phyloP scores from a whole-genome alignment of 2,797 vertebrate genomes.

The Anabacerthia variegaticeps region DNA sequence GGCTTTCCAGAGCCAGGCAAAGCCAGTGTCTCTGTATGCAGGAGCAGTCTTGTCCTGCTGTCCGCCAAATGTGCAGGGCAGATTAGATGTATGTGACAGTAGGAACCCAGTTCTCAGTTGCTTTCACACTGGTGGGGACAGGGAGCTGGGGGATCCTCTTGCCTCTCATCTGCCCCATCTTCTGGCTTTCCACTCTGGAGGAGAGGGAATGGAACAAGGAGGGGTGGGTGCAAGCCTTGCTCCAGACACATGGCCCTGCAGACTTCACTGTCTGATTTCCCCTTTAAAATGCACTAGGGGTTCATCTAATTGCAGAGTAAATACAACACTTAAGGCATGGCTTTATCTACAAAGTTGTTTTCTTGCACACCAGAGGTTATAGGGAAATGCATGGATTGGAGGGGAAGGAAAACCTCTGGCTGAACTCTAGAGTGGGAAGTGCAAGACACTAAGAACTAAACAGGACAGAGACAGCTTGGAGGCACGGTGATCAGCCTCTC shows the following conservation, averaged over 20 bases:
- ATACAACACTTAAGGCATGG: background rate
- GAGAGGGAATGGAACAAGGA: background rate
- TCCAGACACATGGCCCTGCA: accelerated
- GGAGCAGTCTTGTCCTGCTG: background rate
- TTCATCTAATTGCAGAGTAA: background rate
- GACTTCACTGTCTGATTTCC: background rate
- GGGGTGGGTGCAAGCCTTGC: accelerated
- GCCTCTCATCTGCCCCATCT: background rate
- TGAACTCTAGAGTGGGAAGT: background rate
- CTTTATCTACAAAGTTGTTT: background rate
- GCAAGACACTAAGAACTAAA: background rate
- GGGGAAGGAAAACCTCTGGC: background rate
- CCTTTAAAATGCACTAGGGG: background rate
- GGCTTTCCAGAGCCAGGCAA: background rate
- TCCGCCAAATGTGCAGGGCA: accelerated
- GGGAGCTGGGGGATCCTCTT: background rate
- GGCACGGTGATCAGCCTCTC: accelerated
- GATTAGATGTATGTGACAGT: accelerated
- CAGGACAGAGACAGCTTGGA: background rate
- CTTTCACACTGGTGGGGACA: accelerated
- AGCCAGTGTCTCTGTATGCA: background rate
- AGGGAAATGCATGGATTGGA: background rate
- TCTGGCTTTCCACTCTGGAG: background rate
- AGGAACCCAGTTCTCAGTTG: background rate
- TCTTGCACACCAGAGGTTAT: background rate